phyloP scores from a whole-genome alignment of 2,113 vertebrate genomes.

The Corythornis madagascariensis region DNA sequence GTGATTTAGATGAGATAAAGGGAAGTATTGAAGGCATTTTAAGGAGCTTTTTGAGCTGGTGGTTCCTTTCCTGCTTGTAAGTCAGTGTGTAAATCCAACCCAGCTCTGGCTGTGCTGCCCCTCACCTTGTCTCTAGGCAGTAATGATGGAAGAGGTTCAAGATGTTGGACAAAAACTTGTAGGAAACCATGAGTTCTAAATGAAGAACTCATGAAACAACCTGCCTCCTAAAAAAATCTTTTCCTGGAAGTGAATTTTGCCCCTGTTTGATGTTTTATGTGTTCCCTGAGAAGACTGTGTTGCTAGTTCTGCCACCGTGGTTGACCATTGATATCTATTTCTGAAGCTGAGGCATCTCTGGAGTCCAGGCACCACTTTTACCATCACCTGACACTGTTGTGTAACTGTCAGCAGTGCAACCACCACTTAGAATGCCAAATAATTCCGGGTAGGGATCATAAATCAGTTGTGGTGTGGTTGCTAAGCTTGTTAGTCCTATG shows the following conservation, averaged over 20 bases:
- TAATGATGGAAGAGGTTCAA: neutral
- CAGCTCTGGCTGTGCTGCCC: neutral
- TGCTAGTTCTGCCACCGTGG: neutral
- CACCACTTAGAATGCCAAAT: neutral
- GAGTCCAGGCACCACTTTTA: fast-evolving
- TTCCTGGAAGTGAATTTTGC: neutral
- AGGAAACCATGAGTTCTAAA: neutral
- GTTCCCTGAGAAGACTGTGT: neutral
- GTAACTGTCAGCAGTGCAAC: neutral
- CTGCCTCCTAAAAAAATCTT: neutral
- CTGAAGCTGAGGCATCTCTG: neutral
- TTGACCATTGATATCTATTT: neutral
- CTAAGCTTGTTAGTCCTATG: neutral
- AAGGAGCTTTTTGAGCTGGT: neutral
- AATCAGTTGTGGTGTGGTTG: neutral
- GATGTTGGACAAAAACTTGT: neutral
- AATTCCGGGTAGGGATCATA: neutral
- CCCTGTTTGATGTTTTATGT: fast-evolving
- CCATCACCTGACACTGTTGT: neutral
- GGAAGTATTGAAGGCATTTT: neutral
- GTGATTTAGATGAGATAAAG: neutral
- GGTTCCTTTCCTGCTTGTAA: neutral
- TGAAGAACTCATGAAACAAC: neutral
- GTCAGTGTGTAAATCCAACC: neutral
- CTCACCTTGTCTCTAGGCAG: fast-evolving